These are phyloP conservation scores for Cherax quadricarinatus DNA, from an alignment of 1,140 invertebrate species.

Conservation along the genomic window DNA sequence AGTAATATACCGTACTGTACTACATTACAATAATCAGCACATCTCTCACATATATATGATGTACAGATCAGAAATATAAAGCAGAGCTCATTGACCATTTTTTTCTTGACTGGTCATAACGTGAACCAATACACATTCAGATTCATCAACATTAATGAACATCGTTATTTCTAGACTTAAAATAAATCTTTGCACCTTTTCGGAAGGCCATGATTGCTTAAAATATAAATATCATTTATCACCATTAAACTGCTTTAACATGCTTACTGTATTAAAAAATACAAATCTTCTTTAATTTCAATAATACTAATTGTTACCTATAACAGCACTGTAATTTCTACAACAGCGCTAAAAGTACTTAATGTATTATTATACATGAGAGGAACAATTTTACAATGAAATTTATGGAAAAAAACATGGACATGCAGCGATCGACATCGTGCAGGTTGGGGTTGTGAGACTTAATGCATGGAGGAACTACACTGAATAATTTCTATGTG, in stretches of 20 bases:
- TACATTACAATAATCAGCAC: background rate
- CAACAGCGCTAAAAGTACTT: background rate
- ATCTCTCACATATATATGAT: background rate
- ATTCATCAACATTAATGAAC: background rate
- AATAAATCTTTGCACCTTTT: constrained; percentile 10
- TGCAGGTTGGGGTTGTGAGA: background rate
- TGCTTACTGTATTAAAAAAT: background rate
- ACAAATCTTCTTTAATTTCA: background rate
- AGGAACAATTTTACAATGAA: background rate
- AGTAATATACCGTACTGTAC: background rate
- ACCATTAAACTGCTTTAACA: background rate
- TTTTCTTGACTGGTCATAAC: background rate
- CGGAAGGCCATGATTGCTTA: constrained; percentile 7
- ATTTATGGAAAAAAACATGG: background rate
- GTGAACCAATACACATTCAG: background rate
- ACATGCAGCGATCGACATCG: background rate
- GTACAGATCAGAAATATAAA: background rate
- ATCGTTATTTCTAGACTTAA: background rate
- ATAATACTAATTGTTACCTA: background rate
- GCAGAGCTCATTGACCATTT: background rate
- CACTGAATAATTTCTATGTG: background rate
- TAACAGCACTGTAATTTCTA: background rate
- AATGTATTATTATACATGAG: background rate
- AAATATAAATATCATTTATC: background rate
- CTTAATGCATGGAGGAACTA: background rate